Evolutionary conservation across 2,113 vertebrate genomes (phyloP).

Genomic region (Phyllostomus discolor): DNA sequence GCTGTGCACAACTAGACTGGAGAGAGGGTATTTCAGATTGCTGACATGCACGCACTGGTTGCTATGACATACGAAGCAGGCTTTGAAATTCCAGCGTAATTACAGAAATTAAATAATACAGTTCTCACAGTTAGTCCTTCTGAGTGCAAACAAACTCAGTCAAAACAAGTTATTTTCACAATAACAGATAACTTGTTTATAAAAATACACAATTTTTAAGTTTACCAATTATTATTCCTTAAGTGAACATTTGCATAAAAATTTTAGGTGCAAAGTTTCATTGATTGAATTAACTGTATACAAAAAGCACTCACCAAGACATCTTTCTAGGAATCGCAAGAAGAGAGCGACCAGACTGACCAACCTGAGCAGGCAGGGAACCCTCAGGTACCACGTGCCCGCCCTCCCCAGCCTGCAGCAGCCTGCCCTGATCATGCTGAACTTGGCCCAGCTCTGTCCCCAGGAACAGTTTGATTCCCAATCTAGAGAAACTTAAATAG

Average conservation of each 20-base stretch:
- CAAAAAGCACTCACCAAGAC: neutral
- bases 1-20: neutral
- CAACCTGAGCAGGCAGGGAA: neutral
- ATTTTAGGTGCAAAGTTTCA: neutral
- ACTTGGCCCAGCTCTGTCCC: neutral
- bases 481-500: neutral
- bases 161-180: neutral
- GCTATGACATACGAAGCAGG: neutral
- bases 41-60: neutral
- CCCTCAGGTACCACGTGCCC: neutral
- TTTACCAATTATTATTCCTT: neutral
- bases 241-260: neutral
- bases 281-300: neutral
- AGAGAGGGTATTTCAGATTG: neutral
- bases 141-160: neutral
- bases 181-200: neutral
- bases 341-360: neutral
- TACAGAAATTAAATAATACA: neutral
- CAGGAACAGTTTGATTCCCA: neutral
- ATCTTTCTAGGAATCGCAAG: neutral
- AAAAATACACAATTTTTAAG: neutral
- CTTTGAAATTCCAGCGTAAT: neutral
- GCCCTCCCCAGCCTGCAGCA: neutral
- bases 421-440: neutral
- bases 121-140: neutral